Percentiles rank a stretch among this genome's conserved stretches.
These are phyloP conservation scores for Drosophila yooni DNA, from an alignment of 2,888 invertebrate genomes.

Conservation along the genomic window DNA sequence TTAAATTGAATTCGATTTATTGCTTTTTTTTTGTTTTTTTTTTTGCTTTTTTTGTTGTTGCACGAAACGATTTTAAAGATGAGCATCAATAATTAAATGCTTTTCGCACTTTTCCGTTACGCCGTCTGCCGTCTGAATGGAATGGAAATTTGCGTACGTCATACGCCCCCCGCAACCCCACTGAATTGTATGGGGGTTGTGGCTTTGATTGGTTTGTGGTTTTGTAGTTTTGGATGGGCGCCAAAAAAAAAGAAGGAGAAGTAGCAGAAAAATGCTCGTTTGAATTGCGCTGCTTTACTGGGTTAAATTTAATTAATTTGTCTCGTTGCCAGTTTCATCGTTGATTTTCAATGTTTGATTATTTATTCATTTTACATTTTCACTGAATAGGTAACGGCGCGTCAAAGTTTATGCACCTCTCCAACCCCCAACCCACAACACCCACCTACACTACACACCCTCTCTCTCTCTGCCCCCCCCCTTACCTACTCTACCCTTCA, in stretches of 20 bases:
- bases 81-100: constrained; percentile 74
- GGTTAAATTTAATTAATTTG: constrained; percentile 81
- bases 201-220: constrained; percentile 4
- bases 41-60: neutral
- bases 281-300: constrained; percentile 71
- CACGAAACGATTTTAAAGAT: constrained; percentile 59
- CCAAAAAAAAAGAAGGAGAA: constrained; percentile 13
- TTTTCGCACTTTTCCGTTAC: constrained; percentile 68
- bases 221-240: constrained; percentile 58
- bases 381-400: constrained; percentile 48
- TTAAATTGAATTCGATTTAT: constrained; percentile 52
- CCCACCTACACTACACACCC: too few species aligned
- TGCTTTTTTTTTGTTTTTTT: neutral
- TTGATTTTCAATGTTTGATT: constrained; percentile 69
- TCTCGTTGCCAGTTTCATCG: constrained; percentile 53
- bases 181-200: neutral
- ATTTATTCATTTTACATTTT: constrained; percentile 74
- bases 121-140: neutral
- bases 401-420: constrained; percentile 1
- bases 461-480: neutral
- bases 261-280: constrained; percentile 41
- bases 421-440: too few species aligned
- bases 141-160: constrained; percentile 53
- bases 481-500: neutral
- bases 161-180: constrained; percentile 1